phyloP scores from a whole-genome alignment of 1,140 invertebrate genomes.

The Holcopasites calliopsidis region DNA sequence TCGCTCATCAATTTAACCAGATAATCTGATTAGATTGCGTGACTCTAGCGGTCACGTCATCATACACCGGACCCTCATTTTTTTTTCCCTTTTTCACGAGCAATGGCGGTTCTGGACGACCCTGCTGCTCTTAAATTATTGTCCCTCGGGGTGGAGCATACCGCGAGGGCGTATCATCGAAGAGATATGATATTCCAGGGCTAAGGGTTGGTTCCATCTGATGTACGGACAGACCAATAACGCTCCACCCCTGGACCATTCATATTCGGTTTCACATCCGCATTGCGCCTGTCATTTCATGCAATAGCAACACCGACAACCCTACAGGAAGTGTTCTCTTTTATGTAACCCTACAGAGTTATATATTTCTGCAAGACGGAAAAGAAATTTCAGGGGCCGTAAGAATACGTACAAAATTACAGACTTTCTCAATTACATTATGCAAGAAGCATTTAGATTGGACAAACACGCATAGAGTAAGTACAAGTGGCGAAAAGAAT shows the following conservation, averaged over 20 bases:
- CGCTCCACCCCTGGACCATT: conserved; percentile 47
- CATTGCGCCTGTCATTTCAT: conserved; percentile 22
- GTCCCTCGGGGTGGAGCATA: conserved; percentile 72
- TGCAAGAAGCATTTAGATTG: too few relatives aligned
- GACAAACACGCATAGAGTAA: too few relatives aligned
- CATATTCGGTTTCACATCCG: conserved; percentile 67
- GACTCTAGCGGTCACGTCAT: not conserved
- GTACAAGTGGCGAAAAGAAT: too few relatives aligned
- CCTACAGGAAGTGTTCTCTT: not conserved
- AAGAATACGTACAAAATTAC: too few relatives aligned
- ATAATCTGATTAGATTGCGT: not conserved
- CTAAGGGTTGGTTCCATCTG: conserved; percentile 64
- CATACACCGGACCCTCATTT: not conserved
- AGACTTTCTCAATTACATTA: too few relatives aligned
- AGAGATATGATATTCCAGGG: conserved; percentile 75
- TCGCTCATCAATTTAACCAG: not conserved
- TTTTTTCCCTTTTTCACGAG: conserved; percentile 16
- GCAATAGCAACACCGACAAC: not conserved
- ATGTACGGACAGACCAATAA: conserved; percentile 69
- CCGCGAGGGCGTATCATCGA: conserved; percentile 72
- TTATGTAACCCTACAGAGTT: too few relatives aligned
- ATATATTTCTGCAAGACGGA: too few relatives aligned
- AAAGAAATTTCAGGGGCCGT: too few relatives aligned
- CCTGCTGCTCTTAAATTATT: conserved; percentile 72
- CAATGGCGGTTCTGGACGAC: conserved; percentile 42